These are phyloP conservation scores for Brachyptera putata DNA, from an alignment of 2,888 invertebrate genomes.

Conservation along the genomic window DNA sequence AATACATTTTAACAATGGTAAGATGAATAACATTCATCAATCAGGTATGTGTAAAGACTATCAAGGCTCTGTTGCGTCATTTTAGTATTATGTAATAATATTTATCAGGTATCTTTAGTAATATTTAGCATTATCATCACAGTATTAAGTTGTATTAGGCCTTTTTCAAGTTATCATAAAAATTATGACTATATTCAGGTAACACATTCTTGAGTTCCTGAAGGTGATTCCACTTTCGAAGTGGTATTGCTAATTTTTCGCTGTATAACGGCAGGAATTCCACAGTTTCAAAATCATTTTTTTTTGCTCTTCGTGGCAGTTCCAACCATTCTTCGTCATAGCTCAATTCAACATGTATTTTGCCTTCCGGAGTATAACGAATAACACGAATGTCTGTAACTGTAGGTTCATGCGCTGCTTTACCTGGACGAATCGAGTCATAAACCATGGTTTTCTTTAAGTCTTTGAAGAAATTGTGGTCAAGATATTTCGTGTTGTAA, in stretches of 20 bases:
- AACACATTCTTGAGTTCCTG: slow-evolving; percentile 31
- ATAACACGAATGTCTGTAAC: slow-evolving; percentile 33
- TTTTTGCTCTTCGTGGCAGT: slow-evolving; percentile 1
- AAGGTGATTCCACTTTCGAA: slow-evolving; percentile 32
- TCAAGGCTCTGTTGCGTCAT: no score
- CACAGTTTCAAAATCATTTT: background rate
- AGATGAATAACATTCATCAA: no score
- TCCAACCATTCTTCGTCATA: slow-evolving; percentile 16
- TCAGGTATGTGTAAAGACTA: no score
- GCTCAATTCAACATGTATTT: background rate
- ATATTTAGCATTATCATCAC: no score
- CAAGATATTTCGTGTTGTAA: background rate
- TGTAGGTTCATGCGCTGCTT: slow-evolving; percentile 32
- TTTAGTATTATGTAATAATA: no score
- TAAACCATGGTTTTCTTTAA: slow-evolving; percentile 21
- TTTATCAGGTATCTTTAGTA: no score
- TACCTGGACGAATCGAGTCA: slow-evolving; percentile 34
- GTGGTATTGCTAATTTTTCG: slow-evolving; percentile 13
- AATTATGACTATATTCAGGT: slow-evolving; percentile 29
- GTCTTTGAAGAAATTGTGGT: background rate
- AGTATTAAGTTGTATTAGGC: background rate
- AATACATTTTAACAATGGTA: no score
- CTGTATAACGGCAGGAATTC: background rate
- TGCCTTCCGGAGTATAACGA: slow-evolving; percentile 27
- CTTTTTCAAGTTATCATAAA: slow-evolving; percentile 26